Evolutionary conservation across 2,888 invertebrate species (phyloP), one percentile per base, ranked within the genome.

Genomic region (Drosophila neotestacea): DNA sequence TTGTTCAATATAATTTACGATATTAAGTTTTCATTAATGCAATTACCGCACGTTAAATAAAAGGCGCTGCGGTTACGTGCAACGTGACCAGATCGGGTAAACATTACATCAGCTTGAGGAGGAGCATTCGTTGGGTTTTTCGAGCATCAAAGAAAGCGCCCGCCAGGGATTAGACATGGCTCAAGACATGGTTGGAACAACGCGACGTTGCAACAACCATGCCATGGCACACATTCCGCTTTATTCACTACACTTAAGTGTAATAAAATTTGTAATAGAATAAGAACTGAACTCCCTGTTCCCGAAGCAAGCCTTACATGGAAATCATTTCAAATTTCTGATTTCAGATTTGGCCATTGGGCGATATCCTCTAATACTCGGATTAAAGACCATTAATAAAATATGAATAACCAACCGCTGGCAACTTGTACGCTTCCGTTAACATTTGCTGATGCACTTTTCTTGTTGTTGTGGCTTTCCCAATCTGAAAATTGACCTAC

Each of bases 21-120:
- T 87, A 87, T 82, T 79, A 85, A 76, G 85, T 85, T 81, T 86
- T 87, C 85, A 82, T 87, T 83, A 87, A 83, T 87, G 82, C 82
- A 83, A 83, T 83, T 83, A 83, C 82, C 77, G 79, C 82, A 77
- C 85, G 81, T 83, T 83, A 83, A 83, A 83, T 87, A 83, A 83
- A 87, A 83, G 85, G 87, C 82, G 87, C 87, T 87, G 82, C 77
- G 79, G 82, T 83, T 84, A 82, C 79, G 85, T 82, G 85, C 82
- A 83, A 83, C 82, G 82, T 83, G 82, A 83, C 82, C 85, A 87
- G 87, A 79, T 66, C 81, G 85, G 84, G 76, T 81, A 87, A 83
- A 83, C 85, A 83, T 83, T 83, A 83, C 87, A 83, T 83, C 82
- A 83, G 87, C 79, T 52, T 47, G 55, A 38, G 30, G 76, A 62